Conservation (phyloP, 2,797 vertebrate species). For the Argentina silus region DNA sequence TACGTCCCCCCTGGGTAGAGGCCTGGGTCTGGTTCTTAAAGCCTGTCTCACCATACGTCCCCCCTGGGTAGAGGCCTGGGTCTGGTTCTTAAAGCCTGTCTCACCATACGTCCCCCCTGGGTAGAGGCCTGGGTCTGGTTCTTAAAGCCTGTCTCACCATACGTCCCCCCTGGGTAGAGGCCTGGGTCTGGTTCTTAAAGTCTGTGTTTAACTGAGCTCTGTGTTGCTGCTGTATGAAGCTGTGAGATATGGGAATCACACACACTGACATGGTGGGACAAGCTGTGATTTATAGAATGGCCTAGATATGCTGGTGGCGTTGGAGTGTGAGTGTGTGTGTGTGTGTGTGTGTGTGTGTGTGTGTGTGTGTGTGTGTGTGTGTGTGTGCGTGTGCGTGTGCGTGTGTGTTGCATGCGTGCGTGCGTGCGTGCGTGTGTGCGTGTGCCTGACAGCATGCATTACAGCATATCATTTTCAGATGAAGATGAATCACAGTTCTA, state of each 20-base stretch:
- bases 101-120: no score
- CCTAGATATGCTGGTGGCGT: neutral
- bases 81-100: no score
- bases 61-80: no score
- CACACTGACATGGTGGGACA: neutral
- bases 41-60: no score
- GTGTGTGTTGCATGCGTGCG: neutral
- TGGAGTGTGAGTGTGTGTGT: neutral
- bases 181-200: no score
- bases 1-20: no score
- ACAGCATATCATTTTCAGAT: neutral
- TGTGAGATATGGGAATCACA: neutral
- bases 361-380: constrained; percentile 1
- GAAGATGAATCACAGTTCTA: neutral
- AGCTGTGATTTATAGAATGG: neutral
- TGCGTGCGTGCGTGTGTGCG: neutral
- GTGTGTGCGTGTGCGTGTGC: neutral
- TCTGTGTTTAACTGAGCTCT: neutral
- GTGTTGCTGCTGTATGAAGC: no score
- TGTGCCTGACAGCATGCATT: neutral
- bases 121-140: no score
- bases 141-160: no score
- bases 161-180: no score
- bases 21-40: no score
- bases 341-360: neutral